Evolutionary conservation across 2,113 vertebrate species (phyloP), one percentile per base, ranked within the genome.

Genomic region (Eupsittula cactorum): DNA sequence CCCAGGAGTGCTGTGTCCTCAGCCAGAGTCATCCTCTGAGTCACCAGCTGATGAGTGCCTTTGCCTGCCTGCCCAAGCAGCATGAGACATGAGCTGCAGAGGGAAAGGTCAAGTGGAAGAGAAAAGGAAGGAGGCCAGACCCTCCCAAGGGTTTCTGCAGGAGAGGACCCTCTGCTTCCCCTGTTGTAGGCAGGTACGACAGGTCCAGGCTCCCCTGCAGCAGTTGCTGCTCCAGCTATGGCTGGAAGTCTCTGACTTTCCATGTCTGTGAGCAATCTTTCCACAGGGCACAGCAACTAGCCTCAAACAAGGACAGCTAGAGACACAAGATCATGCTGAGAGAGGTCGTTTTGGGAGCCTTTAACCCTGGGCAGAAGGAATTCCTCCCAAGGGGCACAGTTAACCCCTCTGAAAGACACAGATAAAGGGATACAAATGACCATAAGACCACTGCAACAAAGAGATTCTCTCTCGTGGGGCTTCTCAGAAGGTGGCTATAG

Each of bases 401-500:
- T 86, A 25, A 24, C 16, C 2, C 6, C 67, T 59, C n/a, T 37
- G 41, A 75, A 59, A 86, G 62, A 63, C 1, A 7, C 64, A 42
- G 65, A 39, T 8, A 6, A 75, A 86, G 33, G 47, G 47, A 79
- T 25, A 71, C 39, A 28, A 53, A 35, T 1, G 23, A 31, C 37
- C 59, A 23, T 27, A 73, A n/a, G 37, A 74, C 21, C 37, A 55
- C 64, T 73, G 39, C 70, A 75, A 16, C 27, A 37, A 20, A 64
- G 77, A 35, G 25, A 35, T 50, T 37, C 74, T 65, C 29, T 47
- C 50, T 39, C 25, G 2, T 0, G 0, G 46, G 16, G 28, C 2
- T 74, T 59, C 59, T 70, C 0, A 0, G 35, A 47, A 46, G 47
- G n/a, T 1, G 0, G 62, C 35, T 49, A 42, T 42, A 9, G 3